Evolutionary conservation across 2,113 vertebrate species (phyloP).

Genomic region (Gopherus flavomarginatus): DNA sequence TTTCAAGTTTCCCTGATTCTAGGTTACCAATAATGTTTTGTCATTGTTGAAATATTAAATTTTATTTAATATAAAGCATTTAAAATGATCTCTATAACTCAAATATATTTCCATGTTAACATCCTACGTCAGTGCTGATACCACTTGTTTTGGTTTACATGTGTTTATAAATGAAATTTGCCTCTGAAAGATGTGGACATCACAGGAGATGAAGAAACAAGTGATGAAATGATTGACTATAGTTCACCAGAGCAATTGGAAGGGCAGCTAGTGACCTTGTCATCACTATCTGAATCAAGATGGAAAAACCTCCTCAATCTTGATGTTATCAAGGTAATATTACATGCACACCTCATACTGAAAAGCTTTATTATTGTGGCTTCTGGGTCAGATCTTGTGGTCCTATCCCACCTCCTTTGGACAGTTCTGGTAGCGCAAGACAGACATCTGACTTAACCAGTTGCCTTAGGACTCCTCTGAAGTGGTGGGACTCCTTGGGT

Average conservation of each 20-base stretch:
- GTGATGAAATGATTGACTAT: conserved; percentile 84
- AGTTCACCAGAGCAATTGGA: conserved; percentile 89
- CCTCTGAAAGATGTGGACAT: conserved; percentile 74
- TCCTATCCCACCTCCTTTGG: neutral
- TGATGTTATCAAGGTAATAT: conserved; percentile 91
- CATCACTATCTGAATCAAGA: conserved; percentile 89
- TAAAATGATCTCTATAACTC: neutral
- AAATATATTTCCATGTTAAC: neutral
- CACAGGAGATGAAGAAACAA: conserved; percentile 71
- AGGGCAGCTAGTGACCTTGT: conserved; percentile 90
- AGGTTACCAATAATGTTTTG: rapidly evolving
- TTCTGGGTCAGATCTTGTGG: neutral
- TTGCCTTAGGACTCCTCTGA: neutral
- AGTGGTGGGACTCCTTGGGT: neutral
- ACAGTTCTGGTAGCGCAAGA: neutral
- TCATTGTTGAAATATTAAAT: neutral
- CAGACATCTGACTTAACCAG: neutral
- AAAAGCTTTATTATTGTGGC: neutral
- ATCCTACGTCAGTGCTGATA: neutral
- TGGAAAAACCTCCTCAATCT: conserved; percentile 95
- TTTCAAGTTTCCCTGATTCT: neutral
- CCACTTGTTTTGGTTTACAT: neutral
- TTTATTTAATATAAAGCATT: neutral
- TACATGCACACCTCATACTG: neutral
- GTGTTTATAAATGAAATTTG: conserved; percentile 19